Evolutionary conservation across 2,797 vertebrate species (phyloP), one percentile per base, ranked within the genome.

Genomic region (Melanotaenia maccullochi): DNA sequence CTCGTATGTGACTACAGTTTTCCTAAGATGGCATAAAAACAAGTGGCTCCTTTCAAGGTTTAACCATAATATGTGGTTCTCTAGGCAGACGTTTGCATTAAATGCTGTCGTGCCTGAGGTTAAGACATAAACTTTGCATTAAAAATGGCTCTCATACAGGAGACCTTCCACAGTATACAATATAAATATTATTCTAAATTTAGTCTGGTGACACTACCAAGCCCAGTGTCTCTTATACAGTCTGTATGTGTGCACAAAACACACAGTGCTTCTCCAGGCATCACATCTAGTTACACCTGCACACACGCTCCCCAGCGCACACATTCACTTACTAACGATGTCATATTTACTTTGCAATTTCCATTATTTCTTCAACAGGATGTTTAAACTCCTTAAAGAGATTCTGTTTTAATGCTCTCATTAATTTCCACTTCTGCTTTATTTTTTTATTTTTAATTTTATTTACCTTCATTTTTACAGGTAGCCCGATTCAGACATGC

Each of bases 91-190:
- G 78, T 92, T 90, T 90, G 86, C 88, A 82, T 87, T 64, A 63
- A 85, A 42, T 0, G 59, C 60, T 33, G 68, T 49, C 16, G 61
- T 30, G 47, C 40, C 32, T 25, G 57, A 55, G 59, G 24, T 75
- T 28, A 73, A 81, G 71, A 80, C 75, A 33, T 79, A 84, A 88
- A 85, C 67, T 71, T 79, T 65, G 65, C 70, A 52, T 71, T 36
- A 2, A 85, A 56, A 72, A 69, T 4, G 25, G 32, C 65, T 47
- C 40, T 36, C 55, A 2, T 0, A 42, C 64, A 22, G 2, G 12
- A 62, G 86, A 87, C 90, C 90, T 83, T 85, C 76, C 87, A 73
- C 75, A 28, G 70, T 76, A 88, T 80, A 78, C 9, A 33, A 62
- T 51, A 28, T 44, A 33, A 68, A 42, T 67, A 49, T 40, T 63